A percentile compares a stretch with the other conserved stretches of the same genome.
Conservation (phyloP, 2,113 vertebrate species). For the Protomyctophum bolini region DNA sequence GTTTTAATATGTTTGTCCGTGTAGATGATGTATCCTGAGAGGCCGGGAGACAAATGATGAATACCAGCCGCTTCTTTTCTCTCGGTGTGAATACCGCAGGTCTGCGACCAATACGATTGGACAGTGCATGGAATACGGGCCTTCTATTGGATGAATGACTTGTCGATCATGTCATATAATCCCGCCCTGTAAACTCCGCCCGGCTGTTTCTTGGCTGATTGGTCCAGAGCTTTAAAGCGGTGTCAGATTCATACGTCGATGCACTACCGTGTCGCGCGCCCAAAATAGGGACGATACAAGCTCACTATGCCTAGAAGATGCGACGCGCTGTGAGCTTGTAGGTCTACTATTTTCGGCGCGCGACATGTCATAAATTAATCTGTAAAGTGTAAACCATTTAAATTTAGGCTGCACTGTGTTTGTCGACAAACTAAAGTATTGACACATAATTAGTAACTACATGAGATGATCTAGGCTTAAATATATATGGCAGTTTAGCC, state of each 20-base stretch:
- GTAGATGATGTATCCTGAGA: constrained; percentile 44
- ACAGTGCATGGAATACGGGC: neutral
- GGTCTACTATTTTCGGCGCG: no score
- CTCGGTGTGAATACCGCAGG: constrained; percentile 53
- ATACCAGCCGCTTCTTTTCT: constrained; percentile 68
- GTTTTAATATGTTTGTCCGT: constrained; percentile 36
- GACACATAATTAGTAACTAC: neutral
- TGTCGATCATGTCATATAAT: constrained; percentile 18
- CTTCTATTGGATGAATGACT: constrained; percentile 29
- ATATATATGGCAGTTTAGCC: no score
- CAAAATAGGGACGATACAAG: no score
- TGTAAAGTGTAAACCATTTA: no score
- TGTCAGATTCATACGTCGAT: neutral
- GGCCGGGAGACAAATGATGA: constrained; percentile 73
- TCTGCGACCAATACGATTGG: constrained; percentile 58
- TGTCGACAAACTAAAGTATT: no score
- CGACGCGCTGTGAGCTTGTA: no score
- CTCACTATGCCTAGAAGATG: no score
- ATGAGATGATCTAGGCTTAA: neutral
- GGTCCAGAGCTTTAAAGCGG: constrained; percentile 69
- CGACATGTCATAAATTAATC: no score
- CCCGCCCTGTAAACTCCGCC: constrained; percentile 42
- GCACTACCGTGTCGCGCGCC: no score
- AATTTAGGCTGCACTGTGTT: no score
- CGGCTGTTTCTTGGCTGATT: constrained; percentile 43